Conservation (phyloP, 2,113 vertebrate genomes). For the Hymenochirus boettgeri region DNA sequence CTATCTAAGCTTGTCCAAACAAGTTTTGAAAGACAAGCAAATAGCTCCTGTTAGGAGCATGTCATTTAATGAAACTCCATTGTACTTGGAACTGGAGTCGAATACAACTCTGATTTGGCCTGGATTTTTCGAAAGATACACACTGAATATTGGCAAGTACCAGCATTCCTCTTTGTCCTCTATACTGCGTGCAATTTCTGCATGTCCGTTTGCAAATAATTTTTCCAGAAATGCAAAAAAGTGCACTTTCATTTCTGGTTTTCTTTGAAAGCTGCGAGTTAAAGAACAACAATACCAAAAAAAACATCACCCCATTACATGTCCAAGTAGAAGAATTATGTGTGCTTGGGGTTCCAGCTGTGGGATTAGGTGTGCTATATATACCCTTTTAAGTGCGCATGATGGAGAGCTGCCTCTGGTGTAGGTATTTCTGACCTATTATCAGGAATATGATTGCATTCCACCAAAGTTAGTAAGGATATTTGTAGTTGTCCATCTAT, state of each 20-base stretch:
- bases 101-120: neutral
- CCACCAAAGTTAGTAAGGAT: too few species aligned
- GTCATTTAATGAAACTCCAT: too few species aligned
- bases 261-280: neutral
- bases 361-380: too few species aligned
- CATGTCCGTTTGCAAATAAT: slow-evolving; percentile 30
- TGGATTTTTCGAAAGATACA: neutral
- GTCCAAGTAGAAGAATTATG: neutral
- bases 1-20: too few species aligned
- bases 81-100: too few species aligned
- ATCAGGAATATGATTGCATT: neutral
- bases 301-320: neutral
- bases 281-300: neutral
- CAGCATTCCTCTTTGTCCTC: slow-evolving; percentile 21
- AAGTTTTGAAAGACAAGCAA: too few species aligned
- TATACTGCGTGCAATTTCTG: slow-evolving; percentile 25
- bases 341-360: neutral
- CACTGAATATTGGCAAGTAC: slow-evolving; percentile 7
- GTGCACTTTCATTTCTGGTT: slow-evolving; percentile 11
- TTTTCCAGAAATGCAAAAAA: slow-evolving; percentile 40
- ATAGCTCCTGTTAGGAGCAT: too few species aligned
- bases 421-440: neutral
- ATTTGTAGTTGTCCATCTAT: too few species aligned
- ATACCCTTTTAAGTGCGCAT: too few species aligned
- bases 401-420: neutral